Evolutionary conservation across 2,888 invertebrate genomes (phyloP).

Genomic region (Tetranychus piercei): DNA sequence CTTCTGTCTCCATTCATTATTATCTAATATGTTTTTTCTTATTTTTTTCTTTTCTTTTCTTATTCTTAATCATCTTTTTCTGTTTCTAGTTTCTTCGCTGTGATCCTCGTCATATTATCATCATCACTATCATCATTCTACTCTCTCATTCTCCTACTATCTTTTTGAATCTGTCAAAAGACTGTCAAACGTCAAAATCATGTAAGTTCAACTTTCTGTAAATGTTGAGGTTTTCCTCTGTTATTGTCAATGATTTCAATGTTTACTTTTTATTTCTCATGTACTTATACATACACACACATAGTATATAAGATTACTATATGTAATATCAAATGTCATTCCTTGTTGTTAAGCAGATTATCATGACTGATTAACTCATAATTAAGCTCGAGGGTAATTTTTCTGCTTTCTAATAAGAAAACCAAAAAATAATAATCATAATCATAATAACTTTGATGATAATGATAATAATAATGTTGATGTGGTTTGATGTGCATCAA

Average conservation of each 20-base stretch:
- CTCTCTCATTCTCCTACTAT: not conserved
- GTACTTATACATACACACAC: not conserved
- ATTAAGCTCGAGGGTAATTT: not conserved
- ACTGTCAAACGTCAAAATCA: not conserved
- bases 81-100: no score
- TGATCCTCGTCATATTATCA: not conserved
- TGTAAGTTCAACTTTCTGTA: not conserved
- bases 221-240: not conserved
- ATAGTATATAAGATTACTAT: no score
- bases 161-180: not conserved
- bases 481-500: not conserved
- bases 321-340: not conserved
- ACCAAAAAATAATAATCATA: no score
- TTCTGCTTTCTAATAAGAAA: not conserved
- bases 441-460: not conserved
- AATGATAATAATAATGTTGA: not conserved
- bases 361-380: not conserved
- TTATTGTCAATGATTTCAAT: not conserved
- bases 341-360: not conserved
- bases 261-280: not conserved
- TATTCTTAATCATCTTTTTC: not conserved
- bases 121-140: not conserved
- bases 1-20: not conserved
- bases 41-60: not conserved
- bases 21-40: not conserved